A percentile compares a stretch with the other conserved stretches of the same genome.
These are phyloP conservation scores for Miniopterus natalensis DNA, from an alignment of 2,113 vertebrate genomes.

Conservation along the genomic window DNA sequence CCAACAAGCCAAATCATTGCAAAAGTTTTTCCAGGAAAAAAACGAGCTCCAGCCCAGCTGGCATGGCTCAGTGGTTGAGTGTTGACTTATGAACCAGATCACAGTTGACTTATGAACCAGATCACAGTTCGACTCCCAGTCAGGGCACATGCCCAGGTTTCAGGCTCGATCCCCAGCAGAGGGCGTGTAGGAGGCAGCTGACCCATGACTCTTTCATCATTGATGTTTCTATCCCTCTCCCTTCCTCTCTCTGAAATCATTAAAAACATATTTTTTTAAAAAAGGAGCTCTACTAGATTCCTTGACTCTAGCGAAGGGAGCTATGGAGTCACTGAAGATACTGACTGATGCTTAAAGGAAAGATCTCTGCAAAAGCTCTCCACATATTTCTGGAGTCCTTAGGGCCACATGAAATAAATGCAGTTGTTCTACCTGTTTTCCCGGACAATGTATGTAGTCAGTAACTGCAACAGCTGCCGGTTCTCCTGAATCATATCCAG, in stretches of 20 bases:
- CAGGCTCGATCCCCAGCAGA: too few relatives aligned
- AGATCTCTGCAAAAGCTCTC: neutral
- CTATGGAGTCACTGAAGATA: neutral
- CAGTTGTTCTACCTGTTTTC: constrained; percentile 92
- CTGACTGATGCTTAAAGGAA: neutral
- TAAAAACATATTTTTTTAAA: too few relatives aligned
- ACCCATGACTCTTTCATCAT: too few relatives aligned
- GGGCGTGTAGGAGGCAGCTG: too few relatives aligned
- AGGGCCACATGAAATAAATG: accelerated
- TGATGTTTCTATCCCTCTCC: too few relatives aligned
- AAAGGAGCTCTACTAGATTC: neutral
- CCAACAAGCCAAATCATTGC: neutral
- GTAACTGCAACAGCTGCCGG: constrained; percentile 95
- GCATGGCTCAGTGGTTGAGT: too few relatives aligned
- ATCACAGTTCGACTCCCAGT: too few relatives aligned
- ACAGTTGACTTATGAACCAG: too few relatives aligned
- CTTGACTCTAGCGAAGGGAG: neutral
- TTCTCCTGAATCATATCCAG: constrained; percentile 97
- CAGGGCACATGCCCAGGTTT: too few relatives aligned
- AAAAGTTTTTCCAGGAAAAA: neutral
- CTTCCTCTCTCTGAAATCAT: too few relatives aligned
- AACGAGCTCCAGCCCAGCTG: neutral
- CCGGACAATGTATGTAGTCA: constrained; percentile 97
- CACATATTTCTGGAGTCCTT: neutral
- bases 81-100: too few relatives aligned